Evolutionary conservation across 2,888 invertebrate species (phyloP).

Genomic region (Phalera bucephala): DNA sequence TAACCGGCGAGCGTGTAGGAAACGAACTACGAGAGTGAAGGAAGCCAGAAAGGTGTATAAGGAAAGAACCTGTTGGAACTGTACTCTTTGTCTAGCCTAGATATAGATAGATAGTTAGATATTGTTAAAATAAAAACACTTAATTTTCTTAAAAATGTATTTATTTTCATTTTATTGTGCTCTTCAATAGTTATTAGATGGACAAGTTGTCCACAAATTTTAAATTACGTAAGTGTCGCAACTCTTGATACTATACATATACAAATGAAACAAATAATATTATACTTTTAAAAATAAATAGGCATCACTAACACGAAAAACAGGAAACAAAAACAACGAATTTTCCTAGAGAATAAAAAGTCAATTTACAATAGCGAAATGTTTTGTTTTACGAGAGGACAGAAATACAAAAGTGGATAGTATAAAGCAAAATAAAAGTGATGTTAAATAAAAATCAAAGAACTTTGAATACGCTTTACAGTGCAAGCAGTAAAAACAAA

Average conservation of each 20-base stretch:
- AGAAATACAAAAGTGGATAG: conserved; percentile 15
- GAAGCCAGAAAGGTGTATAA: too few relatives aligned
- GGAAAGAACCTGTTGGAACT: too few relatives aligned
- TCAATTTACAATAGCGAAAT: conserved; percentile 27
- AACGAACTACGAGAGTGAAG: too few relatives aligned
- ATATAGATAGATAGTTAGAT: too few relatives aligned
- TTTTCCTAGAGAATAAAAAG: conserved; percentile 35
- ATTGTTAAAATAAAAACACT: conserved; percentile 13
- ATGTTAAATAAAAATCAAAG: conserved; percentile 23
- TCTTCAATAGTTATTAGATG: conserved; percentile 72
- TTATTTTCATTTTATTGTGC: conserved; percentile 81
- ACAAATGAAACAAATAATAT: conserved; percentile 55
- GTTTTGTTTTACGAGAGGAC: conserved; percentile 24
- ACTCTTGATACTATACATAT: conserved; percentile 59
- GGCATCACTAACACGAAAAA: conserved; percentile 32
- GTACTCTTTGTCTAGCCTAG: too few relatives aligned
- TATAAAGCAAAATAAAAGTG: conserved; percentile 25
- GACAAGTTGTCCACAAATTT: conserved; percentile 58
- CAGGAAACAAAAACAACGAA: conserved; percentile 42
- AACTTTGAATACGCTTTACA: conserved; percentile 25
- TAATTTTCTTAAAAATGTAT: conserved; percentile 72
- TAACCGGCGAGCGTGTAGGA: too few relatives aligned
- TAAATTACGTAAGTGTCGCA: conserved; percentile 63
- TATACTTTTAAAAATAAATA: conserved; percentile 60
- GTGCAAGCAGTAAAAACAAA: conserved; percentile 22